These are phyloP conservation scores for Carettochelys insculpta DNA, from an alignment of 2,113 vertebrate species.

Conservation along the genomic window DNA sequence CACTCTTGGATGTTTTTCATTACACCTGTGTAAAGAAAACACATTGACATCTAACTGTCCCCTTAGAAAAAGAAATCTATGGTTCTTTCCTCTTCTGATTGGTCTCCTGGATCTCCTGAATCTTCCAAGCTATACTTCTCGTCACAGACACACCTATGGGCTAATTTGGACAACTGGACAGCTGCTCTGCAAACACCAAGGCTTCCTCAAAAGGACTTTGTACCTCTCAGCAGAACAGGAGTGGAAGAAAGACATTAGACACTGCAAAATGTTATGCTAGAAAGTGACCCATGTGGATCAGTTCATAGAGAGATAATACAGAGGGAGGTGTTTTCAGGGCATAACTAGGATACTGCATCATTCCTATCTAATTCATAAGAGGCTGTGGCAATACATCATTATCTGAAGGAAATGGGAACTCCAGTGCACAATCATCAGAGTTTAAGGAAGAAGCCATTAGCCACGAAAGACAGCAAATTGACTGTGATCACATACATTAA, in stretches of 20 bases:
- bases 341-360: not conserved
- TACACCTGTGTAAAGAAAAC: not conserved
- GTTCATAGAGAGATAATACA: not conserved
- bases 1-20: not conserved
- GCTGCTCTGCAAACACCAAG: not conserved
- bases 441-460: not conserved
- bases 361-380: not conserved
- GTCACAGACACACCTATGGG: not conserved
- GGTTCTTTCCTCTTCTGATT: not conserved
- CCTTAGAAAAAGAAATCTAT: accelerated
- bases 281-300: not conserved
- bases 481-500: not conserved
- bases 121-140: not conserved
- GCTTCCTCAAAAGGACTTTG: not conserved
- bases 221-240: not conserved
- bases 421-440: not conserved
- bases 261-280: not conserved
- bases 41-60: not conserved
- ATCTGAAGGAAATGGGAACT: not conserved
- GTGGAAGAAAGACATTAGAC: not conserved
- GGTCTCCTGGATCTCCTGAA: not conserved
- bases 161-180: not conserved
- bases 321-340: not conserved
- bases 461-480: not conserved
- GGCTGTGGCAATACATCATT: not conserved